Base-by-base conservation (phyloP, 2,888 invertebrate genomes). In the Drosophila antonietae region DNA sequence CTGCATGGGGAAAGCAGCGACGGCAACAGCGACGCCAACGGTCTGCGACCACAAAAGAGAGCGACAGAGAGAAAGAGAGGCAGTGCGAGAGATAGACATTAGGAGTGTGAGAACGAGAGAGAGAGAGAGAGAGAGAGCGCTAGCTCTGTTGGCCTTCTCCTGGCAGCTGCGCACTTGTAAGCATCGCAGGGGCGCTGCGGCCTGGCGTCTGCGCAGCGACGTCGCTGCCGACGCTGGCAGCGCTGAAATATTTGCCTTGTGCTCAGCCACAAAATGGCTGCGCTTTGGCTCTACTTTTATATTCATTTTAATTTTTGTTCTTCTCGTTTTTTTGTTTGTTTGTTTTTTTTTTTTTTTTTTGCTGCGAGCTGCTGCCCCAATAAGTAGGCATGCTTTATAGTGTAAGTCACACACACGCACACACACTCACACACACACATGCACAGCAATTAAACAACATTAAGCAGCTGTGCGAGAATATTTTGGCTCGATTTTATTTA, bases 241-340 rank as follows among this genome's bases (percentile, higher is more conserved):
- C 65, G 37, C 68, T 23, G 59, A 58, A 59, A 57, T 37, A 57
- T 63, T 68, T 62, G 74, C 52, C 56, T 58, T 73, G 35, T 58
- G 56, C 75, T 66, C 52, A 70, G 63, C 67, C 76, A 74, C 86
- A 82, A 88, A 88, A 86, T 82, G 86, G 85, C 83, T 71, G 84
- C 78, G 49, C 39, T 58, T 67, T 59, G 63, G 20, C 41, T 43
- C 43, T 49, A 33, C 18, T 60, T 39, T 39, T 55, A 39, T 33
- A 43, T 68, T 23, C 15, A 3, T 23, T 46, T 46, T 12, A 14
- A 15, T 4, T 35, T 12, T 20, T 31, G 39, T 12, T 39, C 20
- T 5, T 55, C 3, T 46, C 31, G 35, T 67, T 3, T 28, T 3
- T 6, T 39, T 14, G 2, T 28, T 3, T 6, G 35, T 14, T 33